Base-by-base conservation (phyloP, 2,113 vertebrate species). In the Cinclus cinclus region DNA sequence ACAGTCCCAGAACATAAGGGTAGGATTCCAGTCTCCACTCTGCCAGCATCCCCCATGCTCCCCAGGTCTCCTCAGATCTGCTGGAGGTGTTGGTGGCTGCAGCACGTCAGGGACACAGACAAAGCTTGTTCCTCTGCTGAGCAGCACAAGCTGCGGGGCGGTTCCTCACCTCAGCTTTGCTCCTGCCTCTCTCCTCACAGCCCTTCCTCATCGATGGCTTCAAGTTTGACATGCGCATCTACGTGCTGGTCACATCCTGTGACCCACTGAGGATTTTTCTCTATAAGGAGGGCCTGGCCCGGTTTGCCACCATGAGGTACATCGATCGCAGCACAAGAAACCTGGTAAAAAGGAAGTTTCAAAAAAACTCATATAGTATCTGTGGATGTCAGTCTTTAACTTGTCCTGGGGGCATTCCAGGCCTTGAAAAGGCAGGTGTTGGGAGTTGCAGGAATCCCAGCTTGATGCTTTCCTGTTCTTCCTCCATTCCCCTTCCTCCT, bases 121-220 rank as follows among this genome's bases (percentile, higher is more conserved):
- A 46, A 20, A 37, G 47, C 78, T 39, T 20, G 47, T 11, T 15
- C 23, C 44, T 24, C 64, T 41, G 65, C 65, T 28, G 71, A 71
- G 76, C 9, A 11, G 53, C 77, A 41, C 20, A 7, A 18, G 87
- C 77, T 37, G 46, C 0, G 1, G 27, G 58, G 67, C 52, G 27
- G 35, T 16, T 83, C 47, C 64, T 62, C 63, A 31, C 25, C 63
- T 68, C 78, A 62, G 11, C 47, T 25, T 22, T 56, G 50, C 28
- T 19, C 67, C 83, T 85, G 56, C 55, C 75, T 82, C 85, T 44
- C 56, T 49, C 28, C 84, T 77, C 62, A 25, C 95, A 98, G 98
- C 98, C 98, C 58, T 98, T 98, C 96, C 98, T 98, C 62, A 97
- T 98, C 1, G 98, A 98, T 5, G 98, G 98, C 84, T 98, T 98